Evolutionary conservation across 1,140 invertebrate genomes (phyloP).

Genomic region (Laupala kohalensis): DNA sequence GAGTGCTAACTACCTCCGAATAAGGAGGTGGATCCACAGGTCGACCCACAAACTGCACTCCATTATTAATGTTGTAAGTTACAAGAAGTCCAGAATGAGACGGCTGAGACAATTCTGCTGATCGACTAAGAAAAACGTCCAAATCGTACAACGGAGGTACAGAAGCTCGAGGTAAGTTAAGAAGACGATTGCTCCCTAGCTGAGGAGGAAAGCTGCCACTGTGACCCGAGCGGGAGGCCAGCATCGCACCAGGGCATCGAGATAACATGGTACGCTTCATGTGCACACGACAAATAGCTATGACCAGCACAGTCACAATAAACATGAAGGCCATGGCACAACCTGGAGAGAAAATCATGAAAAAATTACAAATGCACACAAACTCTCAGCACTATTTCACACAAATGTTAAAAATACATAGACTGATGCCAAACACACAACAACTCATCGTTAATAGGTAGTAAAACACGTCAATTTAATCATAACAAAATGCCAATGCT

Average conservation of each 20-base stretch:
- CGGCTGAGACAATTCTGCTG: slow-evolving; percentile 15
- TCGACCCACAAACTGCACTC: slow-evolving; percentile 29
- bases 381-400: no score
- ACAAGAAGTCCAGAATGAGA: slow-evolving; percentile 21
- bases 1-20: slow-evolving; percentile 34
- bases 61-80: slow-evolving; percentile 34
- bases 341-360: slow-evolving; percentile 18
- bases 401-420: no score
- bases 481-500: no score
- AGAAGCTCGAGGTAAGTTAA: not conserved
- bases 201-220: not conserved
- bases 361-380: not conserved
- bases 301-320: slow-evolving; percentile 30
- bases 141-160: slow-evolving; percentile 20
- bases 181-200: not conserved
- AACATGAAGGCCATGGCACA: slow-evolving; percentile 34
- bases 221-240: not conserved
- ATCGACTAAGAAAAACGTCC: slow-evolving; percentile 20
- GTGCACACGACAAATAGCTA: slow-evolving; percentile 32
- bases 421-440: no score
- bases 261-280: slow-evolving; percentile 26
- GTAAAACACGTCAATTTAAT: no score
- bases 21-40: slow-evolving; percentile 39
- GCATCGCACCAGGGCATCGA: slow-evolving; percentile 16
- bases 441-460: no score